Evolutionary conservation across 2,797 vertebrate genomes (phyloP).

Genomic region (Xenentodon cancila): DNA sequence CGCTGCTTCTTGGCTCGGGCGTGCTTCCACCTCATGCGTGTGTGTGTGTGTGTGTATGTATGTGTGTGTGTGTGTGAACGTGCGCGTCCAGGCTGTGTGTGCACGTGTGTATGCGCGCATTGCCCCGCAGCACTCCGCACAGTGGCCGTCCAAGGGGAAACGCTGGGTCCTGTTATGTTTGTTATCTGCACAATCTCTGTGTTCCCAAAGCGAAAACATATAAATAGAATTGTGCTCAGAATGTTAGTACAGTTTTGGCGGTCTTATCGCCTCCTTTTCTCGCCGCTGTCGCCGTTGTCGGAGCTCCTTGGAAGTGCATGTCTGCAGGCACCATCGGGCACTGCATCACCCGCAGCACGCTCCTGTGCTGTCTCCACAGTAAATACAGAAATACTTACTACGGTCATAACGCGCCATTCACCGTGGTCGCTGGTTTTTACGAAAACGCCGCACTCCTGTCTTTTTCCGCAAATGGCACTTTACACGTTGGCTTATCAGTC

Average conservation of each 20-base stretch:
- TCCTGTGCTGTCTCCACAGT: background rate
- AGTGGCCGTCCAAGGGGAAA: conserved; percentile 60
- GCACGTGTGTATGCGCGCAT: conserved; percentile 30
- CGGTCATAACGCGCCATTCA: conserved; percentile 27
- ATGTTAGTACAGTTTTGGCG: conserved; percentile 7
- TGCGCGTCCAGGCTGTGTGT: conserved; percentile 24
- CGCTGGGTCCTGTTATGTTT: conserved; percentile 40
- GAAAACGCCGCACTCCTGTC: background rate
- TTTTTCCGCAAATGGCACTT: background rate
- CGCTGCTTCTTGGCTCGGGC: no score
- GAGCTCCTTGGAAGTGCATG: conserved; percentile 7
- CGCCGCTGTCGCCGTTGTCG: background rate
- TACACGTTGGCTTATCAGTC: conserved; percentile 47
- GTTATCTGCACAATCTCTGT: conserved; percentile 40
- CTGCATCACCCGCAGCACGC: conserved; percentile 32
- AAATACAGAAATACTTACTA: conserved; percentile 6
- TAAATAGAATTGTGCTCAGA: conserved; percentile 5
- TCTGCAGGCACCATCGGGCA: conserved; percentile 18
- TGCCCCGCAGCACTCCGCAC: conserved; percentile 55
- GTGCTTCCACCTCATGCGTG: background rate
- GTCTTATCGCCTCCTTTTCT: background rate
- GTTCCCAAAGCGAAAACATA: conserved; percentile 13
- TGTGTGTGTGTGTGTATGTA: conserved; percentile 12
- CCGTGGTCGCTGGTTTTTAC: background rate
- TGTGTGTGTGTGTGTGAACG: conserved; percentile 10